phyloP scores from a whole-genome alignment of 2,113 vertebrate species.

The Burhinus bistriatus region DNA sequence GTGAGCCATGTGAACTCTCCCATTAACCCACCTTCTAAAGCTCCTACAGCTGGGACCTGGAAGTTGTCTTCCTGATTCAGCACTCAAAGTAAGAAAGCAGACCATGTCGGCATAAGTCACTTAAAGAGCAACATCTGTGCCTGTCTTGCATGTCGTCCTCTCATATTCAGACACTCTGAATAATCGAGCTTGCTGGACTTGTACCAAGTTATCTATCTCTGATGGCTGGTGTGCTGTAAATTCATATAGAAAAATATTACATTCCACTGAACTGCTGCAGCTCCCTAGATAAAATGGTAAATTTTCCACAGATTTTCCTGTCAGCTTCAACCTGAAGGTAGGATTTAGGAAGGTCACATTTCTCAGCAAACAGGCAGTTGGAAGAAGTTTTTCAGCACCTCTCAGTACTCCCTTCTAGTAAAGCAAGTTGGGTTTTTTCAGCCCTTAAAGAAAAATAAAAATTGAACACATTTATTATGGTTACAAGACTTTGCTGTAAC shows the following conservation, averaged over 20 bases:
- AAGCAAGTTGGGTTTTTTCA: background rate
- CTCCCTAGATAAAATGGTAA: conserved; percentile 55
- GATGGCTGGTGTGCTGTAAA: conserved; percentile 24
- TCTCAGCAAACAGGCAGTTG: conserved; percentile 1
- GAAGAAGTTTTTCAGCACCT: conserved; percentile 18
- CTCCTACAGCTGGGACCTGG: background rate
- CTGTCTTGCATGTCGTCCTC: conserved; percentile 39
- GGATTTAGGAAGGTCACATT: conserved; percentile 56
- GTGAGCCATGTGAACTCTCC: background rate
- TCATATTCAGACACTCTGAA: conserved; percentile 16
- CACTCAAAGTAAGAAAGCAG: conserved; percentile 23
- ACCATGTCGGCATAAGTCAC: conserved; percentile 42
- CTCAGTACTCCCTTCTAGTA: background rate
- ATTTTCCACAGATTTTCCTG: conserved; percentile 56
- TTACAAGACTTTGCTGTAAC: conserved; percentile 1
- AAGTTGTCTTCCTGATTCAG: background rate
- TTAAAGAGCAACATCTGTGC: conserved; percentile 36
- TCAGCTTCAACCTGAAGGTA: conserved; percentile 51
- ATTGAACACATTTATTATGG: background rate
- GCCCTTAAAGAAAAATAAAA: conserved; percentile 32
- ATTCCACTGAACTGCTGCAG: conserved; percentile 42
- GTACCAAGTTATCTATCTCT: conserved; percentile 44
- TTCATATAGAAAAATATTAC: conserved; percentile 50
- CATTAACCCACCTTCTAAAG: background rate
- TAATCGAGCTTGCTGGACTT: conserved; percentile 20